A percentile compares a stretch with the other conserved stretches of the same genome.
phyloP scores from a whole-genome alignment of 2,888 invertebrate species.

The Danaus chrysippus region DNA sequence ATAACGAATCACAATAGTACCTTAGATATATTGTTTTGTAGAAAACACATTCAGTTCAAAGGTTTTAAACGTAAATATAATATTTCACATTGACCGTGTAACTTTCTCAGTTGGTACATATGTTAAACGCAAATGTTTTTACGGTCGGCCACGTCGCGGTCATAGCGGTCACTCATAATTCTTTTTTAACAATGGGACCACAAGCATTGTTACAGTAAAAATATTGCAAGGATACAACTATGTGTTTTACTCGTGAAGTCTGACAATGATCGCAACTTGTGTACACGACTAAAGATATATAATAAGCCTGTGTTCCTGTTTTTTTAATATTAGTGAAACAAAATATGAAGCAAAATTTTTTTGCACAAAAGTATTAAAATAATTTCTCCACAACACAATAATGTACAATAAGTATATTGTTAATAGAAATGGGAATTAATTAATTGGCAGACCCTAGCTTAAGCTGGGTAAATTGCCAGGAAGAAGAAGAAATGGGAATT shows the following conservation, averaged over 20 bases:
- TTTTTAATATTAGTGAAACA: too few relatives aligned
- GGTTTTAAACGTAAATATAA: slow-evolving; percentile 36
- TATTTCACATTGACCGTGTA: slow-evolving; percentile 42
- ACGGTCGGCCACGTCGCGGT: slow-evolving; percentile 32
- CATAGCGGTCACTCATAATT: slow-evolving; percentile 42
- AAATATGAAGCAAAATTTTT: too few relatives aligned
- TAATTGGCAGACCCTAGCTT: too few relatives aligned
- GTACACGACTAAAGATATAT: background rate
- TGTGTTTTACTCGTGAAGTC: background rate
- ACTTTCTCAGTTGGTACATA: slow-evolving; percentile 44
- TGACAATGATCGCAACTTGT: background rate
- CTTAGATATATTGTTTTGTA: slow-evolving; percentile 23
- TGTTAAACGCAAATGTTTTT: slow-evolving; percentile 33
- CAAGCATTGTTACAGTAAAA: slow-evolving; percentile 31
- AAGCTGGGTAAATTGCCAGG: too few relatives aligned
- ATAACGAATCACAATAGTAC: too few relatives aligned
- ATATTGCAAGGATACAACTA: slow-evolving; percentile 24
- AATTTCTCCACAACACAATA: too few relatives aligned
- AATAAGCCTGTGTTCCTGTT: too few relatives aligned
- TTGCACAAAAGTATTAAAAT: too few relatives aligned
- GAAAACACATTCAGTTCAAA: slow-evolving; percentile 33
- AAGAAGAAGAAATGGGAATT: too few relatives aligned
- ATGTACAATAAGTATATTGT: too few relatives aligned
- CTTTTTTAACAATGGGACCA: slow-evolving; percentile 42
- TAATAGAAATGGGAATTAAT: too few relatives aligned